Conservation (phyloP, 92 coral and sea anemone species). For the Micromussa lordhowensis region DNA sequence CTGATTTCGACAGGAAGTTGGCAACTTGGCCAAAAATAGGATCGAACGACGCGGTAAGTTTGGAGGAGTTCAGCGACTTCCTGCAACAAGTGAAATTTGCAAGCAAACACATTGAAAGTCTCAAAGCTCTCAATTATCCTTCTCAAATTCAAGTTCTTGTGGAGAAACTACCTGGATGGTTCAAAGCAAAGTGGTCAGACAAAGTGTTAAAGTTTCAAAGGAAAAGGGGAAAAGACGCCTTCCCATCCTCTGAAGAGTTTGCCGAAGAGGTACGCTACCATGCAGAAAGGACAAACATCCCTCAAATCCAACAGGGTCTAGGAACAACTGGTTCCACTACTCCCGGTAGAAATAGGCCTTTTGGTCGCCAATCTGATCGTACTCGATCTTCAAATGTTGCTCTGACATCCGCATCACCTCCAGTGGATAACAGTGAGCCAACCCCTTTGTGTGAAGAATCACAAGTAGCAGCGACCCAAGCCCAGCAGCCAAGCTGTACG, state of each 20-base stretch:
- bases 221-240: slow-evolving; percentile 54
- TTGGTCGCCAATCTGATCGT: neutral
- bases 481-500: slow-evolving; percentile 4
- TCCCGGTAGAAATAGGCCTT: neutral
- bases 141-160: slow-evolving; percentile 58
- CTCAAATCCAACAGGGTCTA: slow-evolving; percentile 31
- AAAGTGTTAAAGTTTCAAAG: slow-evolving; percentile 61
- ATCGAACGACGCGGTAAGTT: slow-evolving; percentile 40
- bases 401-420: slow-evolving; percentile 13
- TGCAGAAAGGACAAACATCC: slow-evolving; percentile 70
- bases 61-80: slow-evolving; percentile 75
- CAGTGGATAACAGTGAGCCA: neutral
- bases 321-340: neutral
- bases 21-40: slow-evolving; percentile 63
- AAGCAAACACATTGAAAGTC: slow-evolving; percentile 61
- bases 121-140: slow-evolving; percentile 60
- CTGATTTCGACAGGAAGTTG: slow-evolving; percentile 62
- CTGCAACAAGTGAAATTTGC: slow-evolving; percentile 72
- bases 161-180: slow-evolving; percentile 64
- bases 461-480: slow-evolving; percentile 30
- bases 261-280: slow-evolving; percentile 49
- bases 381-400: neutral
- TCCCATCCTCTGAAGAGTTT: slow-evolving; percentile 55
- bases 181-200: slow-evolving; percentile 71
- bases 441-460: neutral